These are phyloP conservation scores for Sesamia inferens DNA, from an alignment of 2,888 invertebrate species.

Conservation along the genomic window DNA sequence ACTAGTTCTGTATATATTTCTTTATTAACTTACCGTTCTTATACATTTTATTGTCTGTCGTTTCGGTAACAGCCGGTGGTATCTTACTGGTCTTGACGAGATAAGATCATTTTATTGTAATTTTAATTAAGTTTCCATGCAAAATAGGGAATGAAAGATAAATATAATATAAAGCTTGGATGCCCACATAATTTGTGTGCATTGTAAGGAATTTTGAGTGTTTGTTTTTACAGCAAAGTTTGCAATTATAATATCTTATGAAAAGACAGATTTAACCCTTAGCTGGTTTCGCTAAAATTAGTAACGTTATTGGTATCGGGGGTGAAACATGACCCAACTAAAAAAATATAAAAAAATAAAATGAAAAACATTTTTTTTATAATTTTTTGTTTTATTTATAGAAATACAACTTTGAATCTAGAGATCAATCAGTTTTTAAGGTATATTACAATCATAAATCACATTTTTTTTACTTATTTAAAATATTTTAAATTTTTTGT, in stretches of 20 bases:
- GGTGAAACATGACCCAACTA: too few species aligned
- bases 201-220: not conserved
- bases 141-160: conserved; percentile 44
- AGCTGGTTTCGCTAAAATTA: too few species aligned
- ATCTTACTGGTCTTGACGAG: conserved; percentile 42
- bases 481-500: too few species aligned
- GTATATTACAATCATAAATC: too few species aligned
- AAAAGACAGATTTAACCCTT: too few species aligned
- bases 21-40: conserved; percentile 7
- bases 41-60: conserved; percentile 32
- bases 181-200: conserved; percentile 28
- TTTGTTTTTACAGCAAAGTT: not conserved
- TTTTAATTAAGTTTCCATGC: conserved; percentile 60
- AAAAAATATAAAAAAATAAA: too few species aligned
- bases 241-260: not conserved
- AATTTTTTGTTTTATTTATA: too few species aligned
- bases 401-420: too few species aligned
- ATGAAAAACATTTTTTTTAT: too few species aligned
- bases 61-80: conserved; percentile 36
- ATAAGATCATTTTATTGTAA: conserved; percentile 56
- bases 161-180: conserved; percentile 31
- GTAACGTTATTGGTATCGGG: too few species aligned
- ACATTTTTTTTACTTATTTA: too few species aligned
- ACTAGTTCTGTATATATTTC: not conserved
- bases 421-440: too few species aligned